Base-by-base conservation (phyloP, 1,140 invertebrate genomes). In the Lepeophtheirus salmonis region DNA sequence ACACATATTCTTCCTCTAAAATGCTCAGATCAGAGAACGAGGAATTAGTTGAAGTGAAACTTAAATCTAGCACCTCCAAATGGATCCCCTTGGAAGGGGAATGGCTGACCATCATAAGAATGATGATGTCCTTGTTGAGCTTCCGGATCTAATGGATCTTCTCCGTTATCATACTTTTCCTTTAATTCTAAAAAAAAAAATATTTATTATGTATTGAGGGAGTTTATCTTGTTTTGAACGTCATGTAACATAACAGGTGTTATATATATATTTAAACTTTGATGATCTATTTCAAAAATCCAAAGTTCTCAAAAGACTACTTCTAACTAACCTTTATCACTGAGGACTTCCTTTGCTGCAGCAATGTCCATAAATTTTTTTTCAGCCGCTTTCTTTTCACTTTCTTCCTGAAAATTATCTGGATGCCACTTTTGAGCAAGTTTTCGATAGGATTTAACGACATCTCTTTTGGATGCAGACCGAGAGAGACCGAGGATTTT, bases 321-420 rank as follows among this genome's bases (percentile, higher is more conserved):
- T n/a, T 48, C n/a, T n/a, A n/a, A n/a, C n/a, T n/a, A n/a, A 79
- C 78, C 81, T 64, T 78, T 76, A 74, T 84, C 80, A 55, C 80
- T 79, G 14, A 84, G 72, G 25, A 92, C 95, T 76, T 98, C 96
- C 75, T 99, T 99, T 17, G 96, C 96, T 49, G 92, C 88, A 13
- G 95, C 95, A 67, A 99, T 91, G 70, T 98, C 94, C 63, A 98
- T 97, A 68, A 99, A 99, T 72, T 86, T 96, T 70, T 95, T 95
- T 70, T 99, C 86, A 0, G 96, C 95, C 24, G 82, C 76, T 69
- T 94, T 90, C 73, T 98, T 98, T 54, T 76, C 74, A 51, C 73
- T 70, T 65, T 89, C 86, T 56, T 90, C 84, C 64, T 84, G 81
- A 23, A 83, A 97, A 73, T 92, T 92, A 72, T 99, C 95, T 0